phyloP scores from a whole-genome alignment of 53 echinoderm and acorn worm genomes.

The Astropecten irregularis region DNA sequence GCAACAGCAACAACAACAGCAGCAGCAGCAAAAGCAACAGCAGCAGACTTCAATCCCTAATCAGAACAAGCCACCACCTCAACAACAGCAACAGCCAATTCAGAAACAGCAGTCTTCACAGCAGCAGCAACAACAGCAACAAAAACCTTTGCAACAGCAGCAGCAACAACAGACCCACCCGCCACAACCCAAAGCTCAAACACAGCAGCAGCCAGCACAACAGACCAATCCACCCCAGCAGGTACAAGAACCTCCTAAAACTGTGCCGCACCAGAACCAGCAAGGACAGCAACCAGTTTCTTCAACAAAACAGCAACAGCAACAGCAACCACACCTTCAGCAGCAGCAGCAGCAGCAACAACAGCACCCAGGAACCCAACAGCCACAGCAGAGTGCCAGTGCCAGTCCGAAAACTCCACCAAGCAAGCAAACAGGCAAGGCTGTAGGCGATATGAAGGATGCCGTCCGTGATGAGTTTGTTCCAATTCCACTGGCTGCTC shows the following conservation, averaged over 20 bases:
- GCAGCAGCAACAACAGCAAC: neutral
- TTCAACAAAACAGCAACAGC: neutral
- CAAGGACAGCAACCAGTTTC: conserved; percentile 6
- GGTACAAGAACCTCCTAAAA: conserved; percentile 1
- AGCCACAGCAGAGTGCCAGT: neutral
- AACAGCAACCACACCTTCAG: neutral
- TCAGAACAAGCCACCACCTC: neutral
- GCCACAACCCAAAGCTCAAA: neutral
- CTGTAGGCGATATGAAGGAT: neutral
- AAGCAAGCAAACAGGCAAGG: neutral
- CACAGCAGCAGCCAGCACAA: neutral
- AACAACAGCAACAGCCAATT: neutral
- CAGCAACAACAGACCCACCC: neutral
- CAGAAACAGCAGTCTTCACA: neutral
- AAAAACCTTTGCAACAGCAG: neutral
- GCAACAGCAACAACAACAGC: neutral
- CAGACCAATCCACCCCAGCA: conserved; percentile 7
- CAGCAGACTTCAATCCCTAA: neutral
- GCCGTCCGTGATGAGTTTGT: conserved; percentile 16
- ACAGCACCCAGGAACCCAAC: neutral
- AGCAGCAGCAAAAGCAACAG: neutral
- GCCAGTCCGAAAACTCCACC: neutral
- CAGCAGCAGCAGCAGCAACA: conserved; percentile 18
- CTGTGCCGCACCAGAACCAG: neutral
- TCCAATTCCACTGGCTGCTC: conserved; percentile 12